A percentile compares a stretch with the other conserved stretches of the same genome.
phyloP scores from a whole-genome alignment of 2,797 vertebrate genomes.

The Philypnodon macrostomus region DNA sequence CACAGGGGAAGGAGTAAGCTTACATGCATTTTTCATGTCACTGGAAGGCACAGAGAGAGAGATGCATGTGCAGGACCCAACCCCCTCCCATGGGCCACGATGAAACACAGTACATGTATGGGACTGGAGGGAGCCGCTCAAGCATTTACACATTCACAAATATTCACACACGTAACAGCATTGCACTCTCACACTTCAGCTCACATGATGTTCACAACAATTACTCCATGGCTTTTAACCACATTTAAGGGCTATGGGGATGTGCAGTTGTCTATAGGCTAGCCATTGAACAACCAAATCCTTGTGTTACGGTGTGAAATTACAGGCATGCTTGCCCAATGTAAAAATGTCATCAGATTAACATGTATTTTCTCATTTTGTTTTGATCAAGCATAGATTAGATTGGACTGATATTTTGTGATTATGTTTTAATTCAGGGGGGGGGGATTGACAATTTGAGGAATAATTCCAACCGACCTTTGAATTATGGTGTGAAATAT shows the following conservation, averaged over 20 bases:
- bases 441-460: no score
- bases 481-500: no score
- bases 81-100: background rate
- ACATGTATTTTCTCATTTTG: no score
- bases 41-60: slow-evolving; percentile 28
- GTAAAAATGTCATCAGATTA: no score
- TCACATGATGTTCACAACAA: slow-evolving; percentile 5
- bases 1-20: background rate
- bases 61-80: slow-evolving; percentile 16
- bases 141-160: slow-evolving; percentile 7
- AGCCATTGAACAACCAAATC: background rate
- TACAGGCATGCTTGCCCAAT: no score
- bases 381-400: no score
- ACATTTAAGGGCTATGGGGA: background rate
- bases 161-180: background rate
- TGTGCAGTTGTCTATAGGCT: background rate
- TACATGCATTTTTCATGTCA: slow-evolving; percentile 51
- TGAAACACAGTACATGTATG: slow-evolving; percentile 2
- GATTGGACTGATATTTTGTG: no score
- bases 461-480: no score
- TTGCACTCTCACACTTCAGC: background rate
- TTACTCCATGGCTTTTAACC: slow-evolving; percentile 2
- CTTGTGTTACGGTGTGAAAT: background rate
- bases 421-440: no score
- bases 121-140: background rate